Percentiles rank a stretch among this genome's conserved stretches.
phyloP scores from a whole-genome alignment of 2,113 vertebrate species.

The Malurus elegans region DNA sequence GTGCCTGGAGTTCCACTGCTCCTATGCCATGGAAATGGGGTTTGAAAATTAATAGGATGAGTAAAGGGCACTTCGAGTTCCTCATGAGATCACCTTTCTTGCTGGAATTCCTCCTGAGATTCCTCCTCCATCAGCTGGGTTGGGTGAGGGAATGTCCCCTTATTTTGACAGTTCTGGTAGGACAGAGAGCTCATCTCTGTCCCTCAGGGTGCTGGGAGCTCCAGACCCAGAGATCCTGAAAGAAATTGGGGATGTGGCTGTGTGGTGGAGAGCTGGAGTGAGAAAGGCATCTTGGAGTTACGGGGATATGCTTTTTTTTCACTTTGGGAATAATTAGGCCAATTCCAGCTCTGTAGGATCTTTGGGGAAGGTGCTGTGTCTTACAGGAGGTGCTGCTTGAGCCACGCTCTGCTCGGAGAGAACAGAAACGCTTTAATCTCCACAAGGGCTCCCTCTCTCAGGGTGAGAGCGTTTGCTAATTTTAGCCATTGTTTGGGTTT shows the following conservation, averaged over 20 bases:
- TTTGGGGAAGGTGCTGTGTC: background rate
- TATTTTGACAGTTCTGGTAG: background rate
- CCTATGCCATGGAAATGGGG: background rate
- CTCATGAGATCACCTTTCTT: background rate
- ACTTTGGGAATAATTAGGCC: background rate
- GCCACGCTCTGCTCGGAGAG: too few relatives aligned
- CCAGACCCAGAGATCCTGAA: background rate
- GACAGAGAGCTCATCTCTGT: background rate
- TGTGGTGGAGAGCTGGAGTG: background rate
- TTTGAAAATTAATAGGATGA: background rate
- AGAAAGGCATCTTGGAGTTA: background rate
- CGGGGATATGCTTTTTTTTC: background rate
- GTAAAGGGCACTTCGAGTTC: background rate
- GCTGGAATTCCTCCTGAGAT: background rate
- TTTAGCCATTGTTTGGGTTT: background rate
- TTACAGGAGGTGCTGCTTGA: background rate
- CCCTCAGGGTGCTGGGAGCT: background rate
- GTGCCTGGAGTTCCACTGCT: background rate
- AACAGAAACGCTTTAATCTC: background rate
- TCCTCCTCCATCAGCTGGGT: background rate
- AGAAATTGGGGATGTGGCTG: background rate
- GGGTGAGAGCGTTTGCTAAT: background rate
- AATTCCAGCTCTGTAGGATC: background rate
- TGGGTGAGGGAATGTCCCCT: background rate
- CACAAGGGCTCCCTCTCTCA: background rate